Evolutionary conservation across 2,888 invertebrate genomes (phyloP).

Genomic region (Rugalucina vietnamica): DNA sequence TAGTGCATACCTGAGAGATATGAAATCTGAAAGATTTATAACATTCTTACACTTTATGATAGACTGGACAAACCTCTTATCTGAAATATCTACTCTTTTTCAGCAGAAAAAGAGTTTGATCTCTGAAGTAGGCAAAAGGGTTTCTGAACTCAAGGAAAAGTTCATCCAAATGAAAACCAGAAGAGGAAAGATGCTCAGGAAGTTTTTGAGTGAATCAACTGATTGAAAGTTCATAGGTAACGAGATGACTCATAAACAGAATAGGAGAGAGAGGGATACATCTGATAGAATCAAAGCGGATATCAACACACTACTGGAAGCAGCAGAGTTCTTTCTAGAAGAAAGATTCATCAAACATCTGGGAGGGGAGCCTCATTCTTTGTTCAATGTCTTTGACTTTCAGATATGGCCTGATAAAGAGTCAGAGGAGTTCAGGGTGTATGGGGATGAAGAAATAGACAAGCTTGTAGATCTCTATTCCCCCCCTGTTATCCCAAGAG

Average conservation of each 20-base stretch:
- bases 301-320: neutral
- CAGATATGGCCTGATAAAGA: slow-evolving; percentile 15
- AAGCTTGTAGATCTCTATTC: neutral
- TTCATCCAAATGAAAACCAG: slow-evolving; percentile 6
- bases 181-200: slow-evolving; percentile 8
- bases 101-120: slow-evolving; percentile 29
- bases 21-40: slow-evolving; percentile 24
- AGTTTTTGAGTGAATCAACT: neutral
- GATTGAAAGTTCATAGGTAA: neutral
- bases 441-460: neutral
- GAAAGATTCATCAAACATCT: slow-evolving; percentile 17
- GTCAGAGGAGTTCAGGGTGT: neutral
- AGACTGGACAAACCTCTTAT: slow-evolving; percentile 26
- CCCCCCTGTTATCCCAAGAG: neutral
- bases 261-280: slow-evolving; percentile 1
- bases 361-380: neutral
- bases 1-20: slow-evolving; percentile 1
- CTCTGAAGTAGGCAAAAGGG: slow-evolving; percentile 22
- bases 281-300: neutral
- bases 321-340: slow-evolving; percentile 6
- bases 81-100: slow-evolving; percentile 30
- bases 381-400: slow-evolving; percentile 17
- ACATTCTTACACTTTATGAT: slow-evolving; percentile 28
- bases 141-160: slow-evolving; percentile 20
- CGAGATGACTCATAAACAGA: slow-evolving; percentile 2